Evolutionary conservation across 2,113 vertebrate genomes (phyloP).

Genomic region (Phalacrocorax pelagicus): DNA sequence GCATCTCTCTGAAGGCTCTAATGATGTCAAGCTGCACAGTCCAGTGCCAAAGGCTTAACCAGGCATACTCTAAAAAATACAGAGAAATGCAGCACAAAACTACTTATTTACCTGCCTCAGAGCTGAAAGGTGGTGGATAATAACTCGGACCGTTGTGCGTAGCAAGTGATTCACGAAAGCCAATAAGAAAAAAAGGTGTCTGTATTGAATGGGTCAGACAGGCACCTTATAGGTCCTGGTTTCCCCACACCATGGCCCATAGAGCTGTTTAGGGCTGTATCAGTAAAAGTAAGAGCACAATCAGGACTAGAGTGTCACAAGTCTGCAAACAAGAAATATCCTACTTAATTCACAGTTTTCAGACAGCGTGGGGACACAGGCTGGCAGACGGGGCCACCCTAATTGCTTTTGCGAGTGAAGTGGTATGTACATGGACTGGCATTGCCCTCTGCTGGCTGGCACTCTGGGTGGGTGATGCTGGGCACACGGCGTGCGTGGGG

Average conservation of each 20-base stretch:
- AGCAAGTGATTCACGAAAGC: not conserved
- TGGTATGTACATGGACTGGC: rapidly evolving
- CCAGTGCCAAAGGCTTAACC: not conserved
- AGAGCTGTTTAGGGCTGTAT: not conserved
- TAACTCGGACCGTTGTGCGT: not conserved
- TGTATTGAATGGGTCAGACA: not conserved
- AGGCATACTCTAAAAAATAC: not conserved
- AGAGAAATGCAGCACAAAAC: not conserved
- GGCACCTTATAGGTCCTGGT: rapidly evolving
- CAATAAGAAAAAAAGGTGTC: not conserved
- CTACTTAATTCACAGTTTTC: not conserved
- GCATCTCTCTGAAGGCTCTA: not conserved
- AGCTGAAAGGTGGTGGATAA: not conserved
- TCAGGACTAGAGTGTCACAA: not conserved
- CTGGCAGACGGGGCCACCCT: not conserved
- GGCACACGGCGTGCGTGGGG: rapidly evolving
- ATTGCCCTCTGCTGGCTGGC: slow-evolving; percentile 30
- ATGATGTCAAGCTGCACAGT: not conserved
- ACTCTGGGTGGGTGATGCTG: rapidly evolving
- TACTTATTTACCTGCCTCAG: not conserved
- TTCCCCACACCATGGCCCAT: not conserved
- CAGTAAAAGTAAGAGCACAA: not conserved
- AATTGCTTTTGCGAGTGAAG: rapidly evolving
- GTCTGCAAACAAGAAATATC: not conserved
- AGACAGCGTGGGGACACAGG: not conserved